These are phyloP conservation scores for Ailurus styani DNA, from an alignment of 2,113 vertebrate genomes.

Conservation along the genomic window DNA sequence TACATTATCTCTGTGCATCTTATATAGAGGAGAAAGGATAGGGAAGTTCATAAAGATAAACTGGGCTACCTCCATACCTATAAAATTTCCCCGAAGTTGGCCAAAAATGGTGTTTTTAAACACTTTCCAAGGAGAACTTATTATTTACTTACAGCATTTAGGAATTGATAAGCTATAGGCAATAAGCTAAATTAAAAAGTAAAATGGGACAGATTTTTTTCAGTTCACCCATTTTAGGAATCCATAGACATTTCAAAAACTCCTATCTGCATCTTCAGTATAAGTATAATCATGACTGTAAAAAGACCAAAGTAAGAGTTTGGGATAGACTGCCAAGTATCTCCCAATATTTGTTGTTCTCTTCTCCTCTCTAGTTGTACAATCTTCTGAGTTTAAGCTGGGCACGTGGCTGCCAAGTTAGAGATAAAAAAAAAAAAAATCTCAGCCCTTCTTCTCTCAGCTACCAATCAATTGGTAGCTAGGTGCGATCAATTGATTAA, in stretches of 20 bases:
- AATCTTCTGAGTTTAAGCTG: background rate
- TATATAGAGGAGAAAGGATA: background rate
- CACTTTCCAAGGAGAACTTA: background rate
- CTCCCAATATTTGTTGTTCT: background rate
- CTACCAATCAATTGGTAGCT: too few relatives aligned
- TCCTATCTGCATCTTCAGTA: background rate
- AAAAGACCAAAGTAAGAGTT: background rate
- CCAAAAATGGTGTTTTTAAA: background rate
- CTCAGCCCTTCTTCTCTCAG: background rate
- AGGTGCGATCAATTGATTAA: background rate
- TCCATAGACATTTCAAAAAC: background rate
- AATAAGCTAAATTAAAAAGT: background rate
- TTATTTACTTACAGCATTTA: background rate
- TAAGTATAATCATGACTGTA: background rate
- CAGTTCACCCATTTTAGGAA: background rate
- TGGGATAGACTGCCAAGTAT: background rate
- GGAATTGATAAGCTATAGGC: background rate
- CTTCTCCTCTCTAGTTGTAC: background rate
- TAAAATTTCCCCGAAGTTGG: background rate
- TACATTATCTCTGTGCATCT: background rate
- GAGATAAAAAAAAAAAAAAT: background rate
- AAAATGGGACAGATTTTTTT: background rate
- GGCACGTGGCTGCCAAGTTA: background rate
- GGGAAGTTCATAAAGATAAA: background rate
- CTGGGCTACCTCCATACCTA: background rate